Evolutionary conservation across 2,888 invertebrate genomes (phyloP), one percentile per base, ranked within the genome.

Genomic region (Drepana falcataria): DNA sequence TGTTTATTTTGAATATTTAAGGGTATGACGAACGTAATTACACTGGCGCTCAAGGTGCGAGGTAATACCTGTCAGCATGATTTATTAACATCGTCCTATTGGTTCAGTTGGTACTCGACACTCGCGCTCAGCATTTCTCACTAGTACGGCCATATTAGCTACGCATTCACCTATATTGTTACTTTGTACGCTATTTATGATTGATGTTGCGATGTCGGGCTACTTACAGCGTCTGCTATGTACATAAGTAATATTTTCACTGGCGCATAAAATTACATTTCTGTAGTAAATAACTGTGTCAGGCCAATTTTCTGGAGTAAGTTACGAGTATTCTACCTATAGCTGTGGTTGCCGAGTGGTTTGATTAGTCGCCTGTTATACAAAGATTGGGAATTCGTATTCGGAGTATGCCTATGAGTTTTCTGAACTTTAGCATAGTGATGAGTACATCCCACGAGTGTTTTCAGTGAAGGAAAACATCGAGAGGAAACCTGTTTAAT

Each of bases 61-160:
- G 79, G 83, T 82, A 88, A 88, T 87, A 89, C 81, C 87, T 82
- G 87, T 85, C 89, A 82, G 77, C 71, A 86, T 89, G 88, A 89
- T 89, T 86, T 83, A 88, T 88, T 80, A 79, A 71, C 74, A 64
- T 54, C 68, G 64, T 77, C 79, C 81, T 81, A 83, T 83, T 85
- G 79, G 66, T 69, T 66, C 65, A 61, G 59, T 58, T 54, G 58
- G 59, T 55, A 53, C 37, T 37, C 37, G 5, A 44, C 55, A 54
- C 52, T 59, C 57, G 53, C 59, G 57, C 59, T 53, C 34, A 48
- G 53, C 56, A 56, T 48, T 51, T 51, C 44, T 53, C 58, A 61
- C 52, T 54, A 47, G 54, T 35, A 21, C 48, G 34, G 21, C 47
- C 48, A 49, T 60, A 57, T 58, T 61, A 52, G 47, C 41, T 55